A percentile compares a stretch with the other conserved stretches of the same genome.
phyloP scores from a whole-genome alignment of 2,797 vertebrate genomes.

The Prionace glauca region DNA sequence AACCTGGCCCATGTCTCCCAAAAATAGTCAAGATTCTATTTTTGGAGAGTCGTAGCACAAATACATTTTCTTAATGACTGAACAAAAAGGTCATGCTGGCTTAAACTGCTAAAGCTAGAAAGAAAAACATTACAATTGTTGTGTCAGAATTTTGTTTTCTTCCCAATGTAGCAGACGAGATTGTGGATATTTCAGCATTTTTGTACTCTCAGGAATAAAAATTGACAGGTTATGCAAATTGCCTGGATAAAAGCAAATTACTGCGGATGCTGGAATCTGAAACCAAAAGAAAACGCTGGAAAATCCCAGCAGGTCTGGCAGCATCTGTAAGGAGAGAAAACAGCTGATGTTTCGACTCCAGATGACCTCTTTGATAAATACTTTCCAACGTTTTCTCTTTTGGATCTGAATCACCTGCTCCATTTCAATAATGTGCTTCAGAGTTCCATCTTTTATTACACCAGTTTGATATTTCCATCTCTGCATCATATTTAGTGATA shows the following conservation, averaged over 20 bases:
- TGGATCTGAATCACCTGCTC: neutral
- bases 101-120: neutral
- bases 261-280: too few species aligned
- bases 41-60: neutral
- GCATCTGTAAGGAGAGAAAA: too few species aligned
- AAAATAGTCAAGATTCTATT: neutral
- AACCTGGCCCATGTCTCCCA: neutral
- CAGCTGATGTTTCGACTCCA: too few species aligned
- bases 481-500: neutral
- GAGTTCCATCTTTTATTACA: neutral
- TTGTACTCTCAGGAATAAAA: neutral
- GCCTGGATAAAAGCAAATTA: too few species aligned
- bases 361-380: too few species aligned
- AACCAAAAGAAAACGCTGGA: too few species aligned
- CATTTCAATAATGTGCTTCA: neutral
- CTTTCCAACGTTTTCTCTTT: too few species aligned
- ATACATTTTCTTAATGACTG: neutral
- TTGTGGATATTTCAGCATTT: neutral
- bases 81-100: neutral
- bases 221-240: neutral
- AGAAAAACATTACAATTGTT: neutral
- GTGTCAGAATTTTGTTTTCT: neutral
- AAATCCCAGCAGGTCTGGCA: too few species aligned
- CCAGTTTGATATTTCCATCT: neutral
- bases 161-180: neutral